phyloP scores from a whole-genome alignment of 2,113 vertebrate species.

The Amblyopsis rosae region DNA sequence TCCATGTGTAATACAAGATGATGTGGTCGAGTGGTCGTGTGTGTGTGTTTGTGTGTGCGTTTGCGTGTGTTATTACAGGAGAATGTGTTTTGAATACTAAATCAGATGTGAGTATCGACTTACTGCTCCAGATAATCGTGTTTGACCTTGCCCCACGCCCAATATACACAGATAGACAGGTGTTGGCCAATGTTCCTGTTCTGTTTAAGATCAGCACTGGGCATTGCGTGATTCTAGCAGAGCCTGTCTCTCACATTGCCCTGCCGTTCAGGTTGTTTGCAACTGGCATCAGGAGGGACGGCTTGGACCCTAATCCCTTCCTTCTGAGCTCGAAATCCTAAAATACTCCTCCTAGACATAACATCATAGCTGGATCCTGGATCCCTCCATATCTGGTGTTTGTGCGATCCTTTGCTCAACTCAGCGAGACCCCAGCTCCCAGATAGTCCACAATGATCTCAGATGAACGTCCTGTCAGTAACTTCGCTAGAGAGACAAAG shows the following conservation, averaged over 20 bases:
- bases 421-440: conserved; percentile 44
- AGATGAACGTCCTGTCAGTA: conserved; percentile 42
- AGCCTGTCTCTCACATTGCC: conserved; percentile 11
- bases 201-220: not conserved
- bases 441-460: conserved; percentile 62
- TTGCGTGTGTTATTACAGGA: not conserved
- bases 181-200: conserved; percentile 12
- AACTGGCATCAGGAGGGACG: conserved; percentile 53
- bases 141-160: not conserved
- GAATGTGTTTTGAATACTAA: conserved; percentile 10
- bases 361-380: conserved; percentile 67
- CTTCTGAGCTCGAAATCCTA: conserved; percentile 41
- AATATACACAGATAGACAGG: not conserved
- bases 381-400: conserved; percentile 47
- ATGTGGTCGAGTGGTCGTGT: not conserved
- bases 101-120: conserved; percentile 21
- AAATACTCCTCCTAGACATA: conserved; percentile 65
- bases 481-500: conserved; percentile 40
- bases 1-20: too few relatives aligned
- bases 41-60: conserved; percentile 14
- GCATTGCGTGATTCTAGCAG: conserved; percentile 15
- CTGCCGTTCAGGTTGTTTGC: conserved; percentile 42
- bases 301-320: conserved; percentile 29
- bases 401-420: conserved; percentile 41
- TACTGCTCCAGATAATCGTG: conserved; percentile 14